Evolutionary conservation across 1,140 invertebrate species (phyloP).

Genomic region (Sarcophaga bullata): DNA sequence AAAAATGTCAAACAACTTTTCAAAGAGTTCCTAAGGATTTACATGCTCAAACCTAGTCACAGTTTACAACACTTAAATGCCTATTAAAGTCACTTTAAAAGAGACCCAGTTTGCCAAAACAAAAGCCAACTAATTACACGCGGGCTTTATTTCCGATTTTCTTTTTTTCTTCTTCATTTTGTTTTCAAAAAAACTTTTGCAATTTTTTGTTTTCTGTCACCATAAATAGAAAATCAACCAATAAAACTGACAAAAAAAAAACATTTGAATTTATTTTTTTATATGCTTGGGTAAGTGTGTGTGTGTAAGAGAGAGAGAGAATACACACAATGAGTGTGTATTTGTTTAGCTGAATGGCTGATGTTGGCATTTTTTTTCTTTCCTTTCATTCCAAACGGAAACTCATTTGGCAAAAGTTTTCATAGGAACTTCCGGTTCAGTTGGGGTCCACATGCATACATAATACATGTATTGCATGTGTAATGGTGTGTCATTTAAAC

Average conservation of each 20-base stretch:
- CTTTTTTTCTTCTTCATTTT: too few species aligned
- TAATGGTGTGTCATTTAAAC: slow-evolving; percentile 2
- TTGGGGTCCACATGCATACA: too few species aligned
- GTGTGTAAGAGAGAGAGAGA: not conserved
- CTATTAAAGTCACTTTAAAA: too few species aligned
- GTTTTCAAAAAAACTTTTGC: too few species aligned
- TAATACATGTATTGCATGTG: not conserved
- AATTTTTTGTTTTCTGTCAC: too few species aligned
- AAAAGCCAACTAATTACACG: too few species aligned
- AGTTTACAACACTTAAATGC: too few species aligned
- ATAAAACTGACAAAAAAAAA: not conserved
- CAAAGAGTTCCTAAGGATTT: too few species aligned
- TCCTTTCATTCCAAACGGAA: not conserved
- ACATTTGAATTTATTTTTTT: not conserved
- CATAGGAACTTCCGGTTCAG: not conserved
- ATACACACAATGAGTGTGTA: not conserved
- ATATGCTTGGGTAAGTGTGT: not conserved
- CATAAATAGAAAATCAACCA: not conserved
- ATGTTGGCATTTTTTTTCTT: not conserved
- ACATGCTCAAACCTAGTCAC: too few species aligned
- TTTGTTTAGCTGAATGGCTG: not conserved
- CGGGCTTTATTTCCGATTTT: too few species aligned
- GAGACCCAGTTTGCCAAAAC: too few species aligned
- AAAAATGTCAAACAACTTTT: too few species aligned
- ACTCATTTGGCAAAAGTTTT: slow-evolving; percentile 18